Base-by-base conservation (phyloP, 2,113 vertebrate genomes). In the Sitta europaea region DNA sequence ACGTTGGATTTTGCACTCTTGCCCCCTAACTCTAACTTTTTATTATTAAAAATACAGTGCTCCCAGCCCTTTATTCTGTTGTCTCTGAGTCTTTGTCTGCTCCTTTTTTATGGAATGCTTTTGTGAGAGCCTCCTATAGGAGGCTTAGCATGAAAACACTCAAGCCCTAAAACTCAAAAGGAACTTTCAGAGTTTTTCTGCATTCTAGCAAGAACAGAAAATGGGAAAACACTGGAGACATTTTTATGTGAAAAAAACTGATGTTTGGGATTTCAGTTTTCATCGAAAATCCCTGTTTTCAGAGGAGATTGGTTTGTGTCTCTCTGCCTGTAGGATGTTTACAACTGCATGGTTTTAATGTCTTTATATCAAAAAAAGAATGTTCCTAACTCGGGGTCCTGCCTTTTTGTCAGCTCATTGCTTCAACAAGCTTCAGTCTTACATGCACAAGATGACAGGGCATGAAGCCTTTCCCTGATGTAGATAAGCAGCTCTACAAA, bases 1-100 rank as follows among this genome's bases (percentile, higher is more conserved):
- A 5, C 5, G 4, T 0, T 24, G 9, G 5, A 35, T 62, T 86
- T 67, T 79, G 8, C 10, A 45, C 1, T 3, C 19, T n/a, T 62
- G 51, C 2, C 12, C 7, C 14, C 9, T 43, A 38, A 71, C 1
- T 28, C 24, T 24, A 36, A 47, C 12, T 65, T 87, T 25, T 51
- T 42, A 0, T 50, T 67, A 28, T 36, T 58, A 36, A 76, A 86
- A 86, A 59, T 43, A 47, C 11, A 5, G 14, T 20, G 19, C 31
- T 76, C 29, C 16, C 11, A 51, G 14, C 25, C 19, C 20, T 74
- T 33, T 9, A 40, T 65, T 58, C 35, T 31, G 6, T 15, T 71
- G 13, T 4, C 5, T 63, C 47, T 58, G 20, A 59, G 43, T 24
- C 55, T 85, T 53, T n/a, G 43, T n/a, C 11, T 31, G 38, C 42